phyloP scores from a whole-genome alignment of 2,113 vertebrate species.

The Nyctereutes procyonoides region DNA sequence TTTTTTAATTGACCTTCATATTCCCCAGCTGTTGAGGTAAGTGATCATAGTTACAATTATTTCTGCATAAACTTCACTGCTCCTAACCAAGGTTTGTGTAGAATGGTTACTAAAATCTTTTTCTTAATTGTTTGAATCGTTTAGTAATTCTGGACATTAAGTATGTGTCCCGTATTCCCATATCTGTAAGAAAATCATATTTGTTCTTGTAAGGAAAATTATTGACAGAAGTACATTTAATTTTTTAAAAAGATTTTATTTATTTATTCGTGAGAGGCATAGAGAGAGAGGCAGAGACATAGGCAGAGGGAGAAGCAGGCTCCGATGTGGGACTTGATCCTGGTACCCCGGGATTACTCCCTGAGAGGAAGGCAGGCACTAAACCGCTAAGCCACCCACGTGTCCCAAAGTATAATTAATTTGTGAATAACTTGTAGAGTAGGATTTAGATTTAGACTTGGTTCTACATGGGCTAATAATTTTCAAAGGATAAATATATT shows the following conservation, averaged over 20 bases:
- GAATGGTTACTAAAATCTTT: background rate
- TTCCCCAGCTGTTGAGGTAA: background rate
- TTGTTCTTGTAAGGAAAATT: background rate
- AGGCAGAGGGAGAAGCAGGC: too few relatives aligned
- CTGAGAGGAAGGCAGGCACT: too few relatives aligned
- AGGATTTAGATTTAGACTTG: conserved; percentile 16
- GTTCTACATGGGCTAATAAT: background rate
- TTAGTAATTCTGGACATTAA: conserved; percentile 20
- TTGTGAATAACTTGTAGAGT: conserved; percentile 13
- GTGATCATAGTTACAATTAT: background rate
- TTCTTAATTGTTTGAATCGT: conserved; percentile 11
- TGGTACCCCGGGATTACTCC: too few relatives aligned
- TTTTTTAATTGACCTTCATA: background rate
- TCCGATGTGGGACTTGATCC: too few relatives aligned
- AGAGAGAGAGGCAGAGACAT: too few relatives aligned
- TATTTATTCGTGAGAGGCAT: too few relatives aligned
- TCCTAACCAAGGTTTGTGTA: background rate
- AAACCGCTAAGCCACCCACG: too few relatives aligned
- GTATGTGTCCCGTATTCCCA: background rate
- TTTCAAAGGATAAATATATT: conserved; percentile 20
- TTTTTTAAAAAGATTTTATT: too few relatives aligned
- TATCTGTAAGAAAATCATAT: background rate
- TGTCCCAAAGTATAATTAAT: background rate
- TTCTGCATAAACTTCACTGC: conserved; percentile 2
- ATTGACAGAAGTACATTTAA: background rate